These are phyloP conservation scores for Tokudaia muenninki DNA, from an alignment of 2,797 vertebrate genomes.

Conservation along the genomic window DNA sequence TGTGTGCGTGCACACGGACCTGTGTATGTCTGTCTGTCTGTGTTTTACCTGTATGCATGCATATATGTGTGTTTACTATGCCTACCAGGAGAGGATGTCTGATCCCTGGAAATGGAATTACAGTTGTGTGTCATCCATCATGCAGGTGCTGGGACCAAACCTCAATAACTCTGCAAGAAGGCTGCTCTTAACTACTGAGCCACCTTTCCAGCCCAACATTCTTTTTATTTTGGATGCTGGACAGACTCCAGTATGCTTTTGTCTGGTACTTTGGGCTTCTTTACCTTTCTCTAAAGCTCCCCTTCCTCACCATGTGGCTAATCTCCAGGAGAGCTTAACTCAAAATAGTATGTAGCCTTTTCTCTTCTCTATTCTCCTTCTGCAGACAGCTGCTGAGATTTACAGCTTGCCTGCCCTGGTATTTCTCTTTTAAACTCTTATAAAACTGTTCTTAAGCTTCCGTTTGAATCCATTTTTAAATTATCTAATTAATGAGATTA, in stretches of 20 bases:
- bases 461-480: not conserved
- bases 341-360: not conserved
- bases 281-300: not conserved
- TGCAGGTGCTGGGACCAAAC: not conserved
- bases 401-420: not conserved
- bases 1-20: rapidly evolving
- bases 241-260: not conserved
- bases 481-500: not conserved
- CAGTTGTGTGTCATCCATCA: not conserved
- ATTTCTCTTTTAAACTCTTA: not conserved
- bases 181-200: not conserved
- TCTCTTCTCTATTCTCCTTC: not conserved
- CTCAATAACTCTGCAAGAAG: not conserved
- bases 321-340: not conserved
- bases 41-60: not conserved
- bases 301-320: not conserved
- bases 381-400: not conserved
- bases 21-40: not conserved
- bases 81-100: not conserved
- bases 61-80: no score
- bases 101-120: not conserved
- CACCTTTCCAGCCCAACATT: not conserved
- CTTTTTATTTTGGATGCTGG: not conserved
- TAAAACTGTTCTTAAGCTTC: not conserved
- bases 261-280: not conserved